Base-by-base conservation (phyloP, 1,140 invertebrate species). In the Cephus cinctus region DNA sequence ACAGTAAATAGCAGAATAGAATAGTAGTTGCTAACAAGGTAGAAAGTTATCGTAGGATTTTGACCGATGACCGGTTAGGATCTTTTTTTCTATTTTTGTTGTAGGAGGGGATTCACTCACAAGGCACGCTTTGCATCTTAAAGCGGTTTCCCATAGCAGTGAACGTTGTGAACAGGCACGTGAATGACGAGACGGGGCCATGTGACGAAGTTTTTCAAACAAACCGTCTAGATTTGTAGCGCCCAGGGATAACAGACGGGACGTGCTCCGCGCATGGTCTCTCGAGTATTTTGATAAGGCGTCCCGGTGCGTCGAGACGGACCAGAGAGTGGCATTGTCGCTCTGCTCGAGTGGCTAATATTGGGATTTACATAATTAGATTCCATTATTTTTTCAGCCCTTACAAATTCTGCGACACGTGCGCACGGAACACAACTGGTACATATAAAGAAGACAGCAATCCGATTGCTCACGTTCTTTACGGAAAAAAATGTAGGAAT, bases 321-420 rank as follows among this genome's bases (percentile, higher is more conserved):
- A n/a, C n/a, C n/a, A n/a, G n/a, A n/a, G n/a, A n/a, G n/a, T n/a
- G n/a, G n/a, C 42, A 52, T 56, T 56, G 57, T 59, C 48, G 48
- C 16, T 46, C 14, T n/a, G 44, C 35, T 40, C 51, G 55, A 52
- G 50, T 53, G 50, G 43, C 54, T 58, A 61, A 65, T 63, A 51
- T 52, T 51, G 52, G 64, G 63, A 71, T 71, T 68, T 71, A 67
- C 69, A 70, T 71, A 71, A 71, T 71, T 70, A 70, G 64, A 59
- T 34, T 47, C 47, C 48, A 52, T 52, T 56, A 70, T 69, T 71
- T 71, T 71, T 69, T 67, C 34, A 18, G 35, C 25, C 32, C 43
- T 18, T 35, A 25, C 49, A 53, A 58, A 59, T 61, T 59, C 43
- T 27, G 51, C 27, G 55, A 55, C 65, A 67, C 60, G 66, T 65